Percentiles rank a stretch among this genome's conserved stretches.
Conservation (phyloP, 1,140 invertebrate genomes). For the Drosophila aff. region DNA sequence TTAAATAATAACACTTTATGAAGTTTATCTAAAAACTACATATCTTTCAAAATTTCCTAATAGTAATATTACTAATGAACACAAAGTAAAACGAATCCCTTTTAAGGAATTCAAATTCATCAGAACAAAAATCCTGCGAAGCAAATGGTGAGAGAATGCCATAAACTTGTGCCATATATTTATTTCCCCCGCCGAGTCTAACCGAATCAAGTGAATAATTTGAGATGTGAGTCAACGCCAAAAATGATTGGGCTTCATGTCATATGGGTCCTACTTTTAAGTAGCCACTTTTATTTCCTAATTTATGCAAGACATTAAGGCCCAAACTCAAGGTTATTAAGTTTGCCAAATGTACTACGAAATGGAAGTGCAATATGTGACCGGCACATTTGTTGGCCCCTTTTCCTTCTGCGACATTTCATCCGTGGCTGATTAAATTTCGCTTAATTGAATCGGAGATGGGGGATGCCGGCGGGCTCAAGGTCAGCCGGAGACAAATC, state of each 20-base stretch:
- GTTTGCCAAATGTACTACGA: slow-evolving; percentile 26
- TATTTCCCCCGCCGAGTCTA: slow-evolving; percentile 6
- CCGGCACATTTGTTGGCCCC: slow-evolving; percentile 30
- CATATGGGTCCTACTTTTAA: slow-evolving; percentile 32
- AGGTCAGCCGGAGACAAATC: slow-evolving; percentile 51
- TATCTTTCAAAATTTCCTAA: too few relatives aligned
- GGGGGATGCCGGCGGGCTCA: slow-evolving; percentile 16
- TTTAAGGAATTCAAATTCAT: slow-evolving; percentile 5
- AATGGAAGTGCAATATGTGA: slow-evolving; percentile 58
- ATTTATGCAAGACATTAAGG: slow-evolving; percentile 51
- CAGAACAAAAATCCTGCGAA: neutral
- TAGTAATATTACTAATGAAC: too few relatives aligned
- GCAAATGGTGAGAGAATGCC: neutral
- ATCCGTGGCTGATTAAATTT: slow-evolving; percentile 62
- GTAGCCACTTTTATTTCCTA: slow-evolving; percentile 35
- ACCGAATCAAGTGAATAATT: slow-evolving; percentile 30
- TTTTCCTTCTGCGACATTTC: slow-evolving; percentile 40
- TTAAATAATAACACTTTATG: neutral
- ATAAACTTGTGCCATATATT: slow-evolving; percentile 10
- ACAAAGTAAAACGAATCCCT: neutral
- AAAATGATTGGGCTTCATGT: slow-evolving; percentile 15
- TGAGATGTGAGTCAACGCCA: neutral
- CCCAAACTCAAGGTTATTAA: slow-evolving; percentile 34
- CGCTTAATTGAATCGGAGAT: slow-evolving; percentile 35
- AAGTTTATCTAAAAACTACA: neutral